Base-by-base conservation (phyloP, 2,113 vertebrate species). In the Anthoscopus minutus region DNA sequence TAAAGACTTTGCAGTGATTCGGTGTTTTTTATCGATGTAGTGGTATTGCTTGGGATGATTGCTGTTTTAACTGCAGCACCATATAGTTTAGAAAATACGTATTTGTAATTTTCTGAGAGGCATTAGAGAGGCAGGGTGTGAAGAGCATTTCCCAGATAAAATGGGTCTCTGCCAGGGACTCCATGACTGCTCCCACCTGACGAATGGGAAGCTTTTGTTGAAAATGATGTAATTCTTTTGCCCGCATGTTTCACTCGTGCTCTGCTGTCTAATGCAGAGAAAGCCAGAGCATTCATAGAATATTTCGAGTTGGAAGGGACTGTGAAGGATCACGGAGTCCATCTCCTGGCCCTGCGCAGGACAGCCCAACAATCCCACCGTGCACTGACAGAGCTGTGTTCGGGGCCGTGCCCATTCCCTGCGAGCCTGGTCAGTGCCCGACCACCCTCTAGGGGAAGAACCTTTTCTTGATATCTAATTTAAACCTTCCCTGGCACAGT, bases 191-290 rank as follows among this genome's bases (percentile, higher is more conserved):
- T 58, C 15, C 19, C 35, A 7, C 16, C 25, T 6, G 40, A 15
- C 35, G 19, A 4, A 27, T 4, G 13, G 24, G n/a, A 35, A 28
- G 3, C 10, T 47, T 23, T 2, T 28, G 27, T 37, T 31, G 33
- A 20, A 76, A 76, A 22, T 37, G 4, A 0, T 1, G 7, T 48
- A 42, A 5, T 27, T 47, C 1, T 23, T 44, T 28, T 35, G 20
- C 27, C 8, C 28, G 0, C 5, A 0, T 3, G 31, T 42, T 53
- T 37, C 21, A 30, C 6, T 9, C 10, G 1, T 35, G 5, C 16
- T 66, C 3, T 31, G 33, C 48, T 66, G 15, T 5, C 21, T 14
- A 3, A 3, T 6, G 22, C 27, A 12, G 4, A 37, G 56, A 7
- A 65, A 7, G 24, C 6, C 38, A n/a, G 44, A 57, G 40, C 24